Conservation (phyloP, 2,888 invertebrate species). For the Cotesia congregata region DNA sequence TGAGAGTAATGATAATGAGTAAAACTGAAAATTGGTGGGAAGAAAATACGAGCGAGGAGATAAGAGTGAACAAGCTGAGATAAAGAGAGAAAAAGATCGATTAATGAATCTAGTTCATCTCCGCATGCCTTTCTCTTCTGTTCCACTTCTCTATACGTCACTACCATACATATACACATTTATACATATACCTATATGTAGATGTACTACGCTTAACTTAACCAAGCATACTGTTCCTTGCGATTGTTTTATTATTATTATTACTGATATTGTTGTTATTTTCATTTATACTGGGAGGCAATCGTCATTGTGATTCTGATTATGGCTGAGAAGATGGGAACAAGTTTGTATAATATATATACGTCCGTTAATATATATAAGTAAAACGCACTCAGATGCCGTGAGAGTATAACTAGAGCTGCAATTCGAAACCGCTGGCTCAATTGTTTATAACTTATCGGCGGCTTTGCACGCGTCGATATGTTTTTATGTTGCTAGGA, state of each 20-base stretch:
- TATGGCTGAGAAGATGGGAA: too few species aligned
- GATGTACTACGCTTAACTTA: not conserved
- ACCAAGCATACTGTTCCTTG: not conserved
- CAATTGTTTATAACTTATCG: constrained; percentile 55
- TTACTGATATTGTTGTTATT: not conserved
- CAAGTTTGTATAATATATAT: too few species aligned
- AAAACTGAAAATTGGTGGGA: constrained; percentile 32
- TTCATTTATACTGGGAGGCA: constrained; percentile 22
- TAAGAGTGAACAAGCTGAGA: constrained; percentile 48
- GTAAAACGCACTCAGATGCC: constrained; percentile 26
- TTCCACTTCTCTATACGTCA: constrained; percentile 64
- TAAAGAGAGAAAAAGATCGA: constrained; percentile 54
- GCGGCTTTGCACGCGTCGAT: constrained; percentile 26
- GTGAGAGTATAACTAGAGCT: constrained; percentile 64
- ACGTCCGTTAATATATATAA: too few species aligned
- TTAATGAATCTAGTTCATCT: constrained; percentile 69
- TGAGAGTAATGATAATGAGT: not conserved
- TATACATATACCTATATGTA: constrained; percentile 25
- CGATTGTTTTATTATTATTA: not conserved
- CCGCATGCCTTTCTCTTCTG: constrained; percentile 69
- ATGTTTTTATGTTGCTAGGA: not conserved
- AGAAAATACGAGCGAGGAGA: constrained; percentile 35
- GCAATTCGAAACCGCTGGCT: constrained; percentile 58
- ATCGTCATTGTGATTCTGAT: too few species aligned
- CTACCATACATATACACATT: constrained; percentile 55